Evolutionary conservation across 2,113 vertebrate species (phyloP).

Genomic region (Neodontobutis hainanensis): DNA sequence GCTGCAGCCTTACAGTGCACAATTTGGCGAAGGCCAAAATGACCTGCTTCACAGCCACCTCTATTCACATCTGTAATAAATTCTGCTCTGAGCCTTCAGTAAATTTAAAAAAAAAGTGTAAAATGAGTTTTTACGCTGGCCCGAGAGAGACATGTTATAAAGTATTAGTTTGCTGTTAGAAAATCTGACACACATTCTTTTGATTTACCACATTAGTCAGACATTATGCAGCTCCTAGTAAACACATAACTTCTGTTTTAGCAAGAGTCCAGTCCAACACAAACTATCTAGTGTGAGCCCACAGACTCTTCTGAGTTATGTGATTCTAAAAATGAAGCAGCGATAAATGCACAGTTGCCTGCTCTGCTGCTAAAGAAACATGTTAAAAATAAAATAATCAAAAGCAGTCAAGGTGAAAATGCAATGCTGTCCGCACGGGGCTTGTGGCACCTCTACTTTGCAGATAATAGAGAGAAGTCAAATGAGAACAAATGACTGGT

Average conservation of each 20-base stretch:
- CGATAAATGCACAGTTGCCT: constrained; percentile 11
- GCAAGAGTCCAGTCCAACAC: constrained; percentile 10
- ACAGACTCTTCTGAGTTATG: background rate
- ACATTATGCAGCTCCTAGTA: constrained; percentile 28
- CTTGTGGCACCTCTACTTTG: constrained; percentile 58
- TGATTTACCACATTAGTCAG: too few species aligned
- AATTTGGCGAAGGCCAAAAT: too few species aligned
- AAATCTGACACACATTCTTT: too few species aligned
- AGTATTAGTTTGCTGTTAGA: too few species aligned
- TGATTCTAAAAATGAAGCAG: background rate
- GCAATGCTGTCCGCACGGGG: constrained; percentile 51
- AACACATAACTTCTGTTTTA: constrained; percentile 22
- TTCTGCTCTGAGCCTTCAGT: too few species aligned
- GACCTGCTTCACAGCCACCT: too few species aligned
- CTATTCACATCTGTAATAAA: too few species aligned
- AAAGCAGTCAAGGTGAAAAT: constrained; percentile 71
- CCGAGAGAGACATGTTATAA: too few species aligned
- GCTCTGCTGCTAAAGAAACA: constrained; percentile 37
- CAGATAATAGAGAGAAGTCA: constrained; percentile 61
- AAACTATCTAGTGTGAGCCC: too few species aligned
- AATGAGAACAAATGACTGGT: constrained; percentile 69
- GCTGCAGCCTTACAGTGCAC: too few species aligned
- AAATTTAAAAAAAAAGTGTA: too few species aligned
- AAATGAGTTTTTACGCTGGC: too few species aligned
- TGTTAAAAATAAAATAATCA: constrained; percentile 66